Percentiles rank a stretch among this genome's conserved stretches.
Evolutionary conservation across 2,797 vertebrate species (phyloP).

Genomic region (Pteropus rufus): DNA sequence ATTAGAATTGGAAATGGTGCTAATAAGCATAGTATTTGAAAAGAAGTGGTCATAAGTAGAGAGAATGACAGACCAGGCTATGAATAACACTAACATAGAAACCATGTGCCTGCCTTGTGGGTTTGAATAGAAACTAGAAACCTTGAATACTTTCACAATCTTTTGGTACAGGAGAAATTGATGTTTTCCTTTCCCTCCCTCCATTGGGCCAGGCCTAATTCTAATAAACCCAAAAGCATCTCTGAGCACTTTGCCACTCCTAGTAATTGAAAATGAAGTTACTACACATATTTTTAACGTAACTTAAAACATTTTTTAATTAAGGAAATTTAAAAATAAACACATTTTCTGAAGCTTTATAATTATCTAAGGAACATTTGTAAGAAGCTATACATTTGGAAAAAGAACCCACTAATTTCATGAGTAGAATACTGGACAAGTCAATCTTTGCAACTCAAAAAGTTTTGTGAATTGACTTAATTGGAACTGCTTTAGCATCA

Average conservation of each 20-base stretch:
- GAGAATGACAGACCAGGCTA: background rate
- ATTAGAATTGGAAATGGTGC: background rate
- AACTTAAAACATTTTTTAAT: background rate
- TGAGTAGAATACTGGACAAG: constrained; percentile 10
- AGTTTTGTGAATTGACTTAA: constrained; percentile 44
- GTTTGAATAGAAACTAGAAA: constrained; percentile 33
- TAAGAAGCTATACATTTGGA: background rate
- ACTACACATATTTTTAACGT: background rate
- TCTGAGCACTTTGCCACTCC: background rate
- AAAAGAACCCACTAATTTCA: background rate
- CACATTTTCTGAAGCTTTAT: background rate
- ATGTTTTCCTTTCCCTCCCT: background rate
- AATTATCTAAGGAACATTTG: background rate
- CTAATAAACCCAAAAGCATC: background rate
- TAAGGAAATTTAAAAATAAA: background rate
- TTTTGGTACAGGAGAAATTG: constrained; percentile 31
- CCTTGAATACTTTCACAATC: background rate
- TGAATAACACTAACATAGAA: constrained; percentile 16
- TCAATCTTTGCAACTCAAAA: constrained; percentile 18
- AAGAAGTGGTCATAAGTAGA: background rate
- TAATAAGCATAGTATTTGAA: constrained; percentile 47
- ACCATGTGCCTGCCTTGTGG: background rate
- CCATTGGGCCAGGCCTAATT: background rate
- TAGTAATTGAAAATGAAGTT: constrained; percentile 23
- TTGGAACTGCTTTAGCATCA: constrained; percentile 47